phyloP scores from a whole-genome alignment of 2,797 vertebrate species.

The Acridotheres tristis region DNA sequence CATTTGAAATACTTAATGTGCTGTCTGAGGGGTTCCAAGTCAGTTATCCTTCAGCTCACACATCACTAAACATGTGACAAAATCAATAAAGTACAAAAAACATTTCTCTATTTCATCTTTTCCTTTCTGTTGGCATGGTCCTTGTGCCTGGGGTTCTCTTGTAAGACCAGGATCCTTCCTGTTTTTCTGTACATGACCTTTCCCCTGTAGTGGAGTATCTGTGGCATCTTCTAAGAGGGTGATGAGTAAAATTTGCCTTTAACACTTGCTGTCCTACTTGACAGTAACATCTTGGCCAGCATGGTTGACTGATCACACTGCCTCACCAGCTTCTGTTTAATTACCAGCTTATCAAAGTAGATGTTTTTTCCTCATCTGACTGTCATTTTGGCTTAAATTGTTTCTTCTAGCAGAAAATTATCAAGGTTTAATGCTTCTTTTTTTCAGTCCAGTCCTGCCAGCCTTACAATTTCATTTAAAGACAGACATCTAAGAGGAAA shows the following conservation, averaged over 20 bases:
- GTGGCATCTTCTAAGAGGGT: background rate
- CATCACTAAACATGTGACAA: background rate
- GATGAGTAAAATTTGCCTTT: conserved; percentile 23
- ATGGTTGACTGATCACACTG: conserved; percentile 27
- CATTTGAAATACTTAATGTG: background rate
- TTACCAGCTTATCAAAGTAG: conserved; percentile 49
- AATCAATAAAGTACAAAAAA: background rate
- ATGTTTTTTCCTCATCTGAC: conserved; percentile 3
- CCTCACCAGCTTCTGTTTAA: conserved; percentile 46
- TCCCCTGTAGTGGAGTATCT: background rate
- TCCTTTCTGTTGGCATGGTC: background rate
- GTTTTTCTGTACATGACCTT: background rate
- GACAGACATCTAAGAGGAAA: background rate
- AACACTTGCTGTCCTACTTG: conserved; percentile 27
- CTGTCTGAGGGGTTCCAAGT: background rate
- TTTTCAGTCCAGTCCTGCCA: conserved; percentile 3
- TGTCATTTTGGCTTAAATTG: conserved; percentile 29
- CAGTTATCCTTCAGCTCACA: background rate
- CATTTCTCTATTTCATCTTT: background rate
- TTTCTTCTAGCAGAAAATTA: conserved; percentile 55
- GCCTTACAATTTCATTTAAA: conserved; percentile 32
- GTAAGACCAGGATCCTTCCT: background rate
- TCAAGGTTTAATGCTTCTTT: conserved; percentile 31
- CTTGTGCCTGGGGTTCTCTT: background rate
- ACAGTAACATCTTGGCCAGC: conserved; percentile 24